A percentile compares a stretch with the other conserved stretches of the same genome.
These are phyloP conservation scores for Phalera bucephala DNA, from an alignment of 2,888 invertebrate genomes.

Conservation along the genomic window DNA sequence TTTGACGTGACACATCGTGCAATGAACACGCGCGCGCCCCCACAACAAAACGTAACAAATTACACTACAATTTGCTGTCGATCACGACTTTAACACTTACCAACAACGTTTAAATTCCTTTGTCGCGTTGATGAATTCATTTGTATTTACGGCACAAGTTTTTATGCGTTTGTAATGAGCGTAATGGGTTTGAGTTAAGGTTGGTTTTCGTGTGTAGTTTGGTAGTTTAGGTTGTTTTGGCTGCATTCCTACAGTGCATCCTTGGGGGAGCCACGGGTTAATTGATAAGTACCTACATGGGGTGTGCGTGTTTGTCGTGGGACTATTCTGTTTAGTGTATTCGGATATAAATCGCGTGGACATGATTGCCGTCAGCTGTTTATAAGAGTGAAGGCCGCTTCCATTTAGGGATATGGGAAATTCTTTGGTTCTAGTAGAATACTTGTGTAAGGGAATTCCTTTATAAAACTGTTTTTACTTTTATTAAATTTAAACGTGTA, in stretches of 20 bases:
- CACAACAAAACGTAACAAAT: slow-evolving; percentile 44
- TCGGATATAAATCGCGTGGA: too few species aligned
- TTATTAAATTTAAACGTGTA: too few species aligned
- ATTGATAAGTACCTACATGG: slow-evolving; percentile 66
- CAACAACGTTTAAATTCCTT: slow-evolving; percentile 54
- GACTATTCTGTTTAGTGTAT: background rate
- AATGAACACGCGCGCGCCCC: slow-evolving; percentile 47
- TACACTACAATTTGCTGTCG: slow-evolving; percentile 36
- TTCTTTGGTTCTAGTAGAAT: too few species aligned
- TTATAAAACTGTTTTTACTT: too few species aligned
- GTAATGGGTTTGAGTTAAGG: slow-evolving; percentile 17
- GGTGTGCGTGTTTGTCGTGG: slow-evolving; percentile 29
- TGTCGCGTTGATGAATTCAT: slow-evolving; percentile 35
- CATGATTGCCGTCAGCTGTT: too few species aligned
- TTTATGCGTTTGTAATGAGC: slow-evolving; percentile 8
- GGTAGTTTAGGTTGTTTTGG: slow-evolving; percentile 6
- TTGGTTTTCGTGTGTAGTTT: slow-evolving; percentile 18
- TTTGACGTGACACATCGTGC: slow-evolving; percentile 32
- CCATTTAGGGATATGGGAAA: too few species aligned
- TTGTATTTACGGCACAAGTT: slow-evolving; percentile 21
- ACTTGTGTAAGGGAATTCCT: too few species aligned
- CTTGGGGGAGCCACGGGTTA: slow-evolving; percentile 52
- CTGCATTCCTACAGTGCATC: slow-evolving; percentile 47
- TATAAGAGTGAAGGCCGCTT: too few species aligned
- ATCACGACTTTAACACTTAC: slow-evolving; percentile 52